Evolutionary conservation across 2,888 invertebrate genomes (phyloP), one percentile per base, ranked within the genome.

Genomic region (Clivina fossor): DNA sequence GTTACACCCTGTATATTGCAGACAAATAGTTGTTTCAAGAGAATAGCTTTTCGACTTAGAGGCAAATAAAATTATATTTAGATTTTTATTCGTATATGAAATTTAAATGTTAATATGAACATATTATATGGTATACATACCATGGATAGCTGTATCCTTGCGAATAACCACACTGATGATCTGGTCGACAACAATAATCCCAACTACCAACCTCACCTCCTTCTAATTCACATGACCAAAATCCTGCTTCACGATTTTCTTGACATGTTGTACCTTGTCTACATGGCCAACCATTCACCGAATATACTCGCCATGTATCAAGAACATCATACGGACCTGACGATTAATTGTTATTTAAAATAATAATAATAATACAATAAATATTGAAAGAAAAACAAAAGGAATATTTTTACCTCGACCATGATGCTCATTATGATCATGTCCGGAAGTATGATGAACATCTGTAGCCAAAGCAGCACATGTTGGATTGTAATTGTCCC

Each of bases 111-210:
- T n/a, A n/a, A 16, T 24, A 4, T 48, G 15, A n/a, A 19, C n/a
- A n/a, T 15, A 4, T 8, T 44, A 11, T 57, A 37, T n/a, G n/a
- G n/a, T n/a, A n/a, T 18, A 58, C 69, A 74, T 74, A 90, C 91
- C 92, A 92, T 58, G 89, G 89, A 68, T 90, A 90, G 53, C 81
- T 79, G 66, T 86, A 88, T 58, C 90, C 91, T 68, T 85, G 84
- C 19, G 90, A 90, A 67, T 86, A 90, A 1, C 92, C 92, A 69
- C 92, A 92, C 46, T 86, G 83, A 69, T 91, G 90, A 26, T 84
- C 83, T 1, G 90, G 86, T 19, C 87, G 80, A 65, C 92, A 92
- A 67, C 92, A 92, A 66, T 92, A 92, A 68, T 92, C 92, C 91
- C 91, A 92, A 1, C 83, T 79, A 4, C 84, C 85, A 63, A 76